Conservation (phyloP, 2,888 invertebrate species). For the Cantharis nigra region DNA sequence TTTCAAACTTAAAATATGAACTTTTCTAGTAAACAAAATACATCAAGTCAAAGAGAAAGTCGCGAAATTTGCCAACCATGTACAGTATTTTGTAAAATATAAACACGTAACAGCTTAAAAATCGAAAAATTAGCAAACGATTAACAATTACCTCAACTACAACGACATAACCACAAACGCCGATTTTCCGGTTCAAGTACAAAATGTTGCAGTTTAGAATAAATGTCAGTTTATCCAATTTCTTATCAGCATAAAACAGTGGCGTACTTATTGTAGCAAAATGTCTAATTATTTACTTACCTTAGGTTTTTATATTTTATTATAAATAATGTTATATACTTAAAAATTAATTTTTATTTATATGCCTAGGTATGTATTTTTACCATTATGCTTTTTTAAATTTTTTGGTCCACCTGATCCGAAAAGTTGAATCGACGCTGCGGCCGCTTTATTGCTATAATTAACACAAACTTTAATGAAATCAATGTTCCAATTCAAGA, state of each 20-base stretch:
- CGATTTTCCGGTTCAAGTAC: not conserved
- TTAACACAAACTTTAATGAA: too few relatives aligned
- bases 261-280: not conserved
- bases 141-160: not conserved
- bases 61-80: not conserved
- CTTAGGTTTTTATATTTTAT: too few relatives aligned
- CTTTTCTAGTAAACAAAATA: not conserved
- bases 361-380: too few relatives aligned
- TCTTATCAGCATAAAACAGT: not conserved
- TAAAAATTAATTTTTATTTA: too few relatives aligned
- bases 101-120: not conserved
- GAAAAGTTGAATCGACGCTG: too few relatives aligned
- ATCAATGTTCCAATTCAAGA: too few relatives aligned
- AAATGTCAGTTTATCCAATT: not conserved
- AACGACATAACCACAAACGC: not conserved
- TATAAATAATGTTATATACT: too few relatives aligned
- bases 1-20: not conserved
- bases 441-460: too few relatives aligned
- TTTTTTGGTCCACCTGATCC: too few relatives aligned
- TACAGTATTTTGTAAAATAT: not conserved
- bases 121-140: not conserved
- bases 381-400: too few relatives aligned
- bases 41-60: not conserved
- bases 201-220: not conserved
- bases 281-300: too few relatives aligned